Evolutionary conservation across 2,113 vertebrate genomes (phyloP).

Genomic region (Hystrix brachyura): DNA sequence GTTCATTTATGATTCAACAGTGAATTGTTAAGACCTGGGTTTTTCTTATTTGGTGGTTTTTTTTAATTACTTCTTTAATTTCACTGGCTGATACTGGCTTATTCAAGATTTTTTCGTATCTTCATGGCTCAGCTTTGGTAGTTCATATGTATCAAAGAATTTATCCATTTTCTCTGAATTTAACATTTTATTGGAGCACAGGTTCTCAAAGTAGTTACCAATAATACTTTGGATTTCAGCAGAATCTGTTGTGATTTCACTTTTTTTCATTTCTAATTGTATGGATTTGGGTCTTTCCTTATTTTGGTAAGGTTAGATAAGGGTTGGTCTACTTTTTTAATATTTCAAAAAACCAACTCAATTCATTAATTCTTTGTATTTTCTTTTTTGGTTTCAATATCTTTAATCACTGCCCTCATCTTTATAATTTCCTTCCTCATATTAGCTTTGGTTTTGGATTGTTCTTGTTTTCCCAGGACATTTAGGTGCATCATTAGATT

Average conservation of each 20-base stretch:
- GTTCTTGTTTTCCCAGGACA: neutral
- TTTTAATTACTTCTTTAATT: neutral
- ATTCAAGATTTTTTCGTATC: neutral
- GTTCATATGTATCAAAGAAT: neutral
- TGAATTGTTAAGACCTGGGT: neutral
- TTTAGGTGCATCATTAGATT: neutral
- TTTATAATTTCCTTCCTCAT: neutral
- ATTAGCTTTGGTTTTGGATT: neutral
- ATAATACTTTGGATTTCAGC: neutral
- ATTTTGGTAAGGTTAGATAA: neutral
- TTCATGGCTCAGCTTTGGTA: neutral
- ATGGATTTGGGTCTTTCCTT: neutral
- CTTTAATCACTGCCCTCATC: neutral
- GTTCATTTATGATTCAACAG: neutral
- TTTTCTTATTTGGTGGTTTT: neutral
- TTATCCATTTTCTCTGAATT: neutral
- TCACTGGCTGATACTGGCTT: neutral
- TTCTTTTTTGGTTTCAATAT: neutral
- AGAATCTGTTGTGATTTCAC: neutral
- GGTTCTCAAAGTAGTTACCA: neutral
- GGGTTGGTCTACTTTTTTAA: neutral
- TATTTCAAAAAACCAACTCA: neutral
- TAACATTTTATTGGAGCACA: neutral
- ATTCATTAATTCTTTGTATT: neutral
- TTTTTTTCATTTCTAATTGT: neutral